phyloP scores from a whole-genome alignment of 2,888 invertebrate species.

The Lutraria lutraria region DNA sequence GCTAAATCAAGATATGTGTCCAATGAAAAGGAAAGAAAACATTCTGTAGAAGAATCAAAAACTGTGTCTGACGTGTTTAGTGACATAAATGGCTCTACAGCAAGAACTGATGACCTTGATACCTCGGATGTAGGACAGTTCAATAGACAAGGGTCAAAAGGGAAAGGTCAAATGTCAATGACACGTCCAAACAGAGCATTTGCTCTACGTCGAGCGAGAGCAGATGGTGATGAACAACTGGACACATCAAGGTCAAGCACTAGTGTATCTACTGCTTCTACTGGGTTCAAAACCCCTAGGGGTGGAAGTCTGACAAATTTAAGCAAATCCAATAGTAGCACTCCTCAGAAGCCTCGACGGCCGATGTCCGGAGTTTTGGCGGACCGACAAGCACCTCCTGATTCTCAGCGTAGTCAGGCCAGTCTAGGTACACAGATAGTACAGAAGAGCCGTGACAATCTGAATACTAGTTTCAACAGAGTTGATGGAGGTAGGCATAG shows the following conservation, averaged over 20 bases:
- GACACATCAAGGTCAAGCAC: constrained; percentile 66
- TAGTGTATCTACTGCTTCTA: constrained; percentile 60
- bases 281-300: constrained; percentile 60
- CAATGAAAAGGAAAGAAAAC: constrained; percentile 51
- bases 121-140: constrained; percentile 86
- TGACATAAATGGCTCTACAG: constrained; percentile 68
- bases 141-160: constrained; percentile 79
- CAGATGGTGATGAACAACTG: constrained; percentile 73
- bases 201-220: constrained; percentile 90
- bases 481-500: constrained; percentile 80
- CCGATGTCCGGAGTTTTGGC: constrained; percentile 68
- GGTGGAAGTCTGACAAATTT: constrained; percentile 68
- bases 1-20: constrained; percentile 51
- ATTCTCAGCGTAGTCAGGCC: constrained; percentile 77
- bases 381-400: constrained; percentile 59
- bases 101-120: constrained; percentile 83
- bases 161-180: constrained; percentile 84
- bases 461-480: constrained; percentile 66
- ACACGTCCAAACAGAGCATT: constrained; percentile 90
- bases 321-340: constrained; percentile 58
- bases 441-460: constrained; percentile 77
- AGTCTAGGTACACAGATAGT: constrained; percentile 83
- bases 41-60: constrained; percentile 56
- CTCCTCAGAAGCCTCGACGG: constrained; percentile 68
- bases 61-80: constrained; percentile 79